Percentiles rank a stretch among this genome's conserved stretches.
These are phyloP conservation scores for Pantherophis guttatus DNA, from an alignment of 2,113 vertebrate genomes.

Conservation along the genomic window DNA sequence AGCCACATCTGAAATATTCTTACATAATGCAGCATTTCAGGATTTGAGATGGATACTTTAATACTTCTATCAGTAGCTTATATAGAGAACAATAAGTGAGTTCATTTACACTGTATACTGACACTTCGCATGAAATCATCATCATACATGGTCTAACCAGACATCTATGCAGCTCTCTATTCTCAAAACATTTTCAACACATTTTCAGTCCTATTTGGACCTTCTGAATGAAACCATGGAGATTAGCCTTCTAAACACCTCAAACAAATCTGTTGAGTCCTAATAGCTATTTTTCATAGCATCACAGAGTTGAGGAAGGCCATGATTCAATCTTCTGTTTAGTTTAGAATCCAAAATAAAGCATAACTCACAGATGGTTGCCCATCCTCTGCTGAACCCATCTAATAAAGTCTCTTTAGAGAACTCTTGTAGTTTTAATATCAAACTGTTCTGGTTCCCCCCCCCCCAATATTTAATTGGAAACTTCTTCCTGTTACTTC, in stretches of 20 bases:
- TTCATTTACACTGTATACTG: too few relatives aligned
- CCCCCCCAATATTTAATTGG: background rate
- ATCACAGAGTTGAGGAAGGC: background rate
- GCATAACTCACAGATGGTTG: background rate
- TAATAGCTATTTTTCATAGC: background rate
- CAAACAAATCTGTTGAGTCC: background rate
- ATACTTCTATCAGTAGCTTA: too few relatives aligned
- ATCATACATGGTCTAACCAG: too few relatives aligned
- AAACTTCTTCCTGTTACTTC: background rate
- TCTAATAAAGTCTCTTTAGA: background rate
- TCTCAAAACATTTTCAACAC: too few relatives aligned
- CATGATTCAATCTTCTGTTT: background rate
- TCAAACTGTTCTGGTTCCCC: background rate
- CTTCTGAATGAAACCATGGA: background rate
- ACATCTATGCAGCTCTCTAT: too few relatives aligned
- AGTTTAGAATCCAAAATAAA: background rate
- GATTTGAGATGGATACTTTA: too few relatives aligned
- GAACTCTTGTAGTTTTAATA: background rate
- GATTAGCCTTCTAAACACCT: background rate
- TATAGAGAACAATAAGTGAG: too few relatives aligned
- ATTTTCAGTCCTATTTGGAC: too few relatives aligned
- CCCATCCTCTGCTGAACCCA: background rate
- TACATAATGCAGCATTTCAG: too few relatives aligned
- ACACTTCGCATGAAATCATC: too few relatives aligned
- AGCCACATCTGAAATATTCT: too few relatives aligned